Evolutionary conservation across 2,888 invertebrate genomes (phyloP), one percentile per base, ranked within the genome.

Genomic region (Drosophila kokeensis): DNA sequence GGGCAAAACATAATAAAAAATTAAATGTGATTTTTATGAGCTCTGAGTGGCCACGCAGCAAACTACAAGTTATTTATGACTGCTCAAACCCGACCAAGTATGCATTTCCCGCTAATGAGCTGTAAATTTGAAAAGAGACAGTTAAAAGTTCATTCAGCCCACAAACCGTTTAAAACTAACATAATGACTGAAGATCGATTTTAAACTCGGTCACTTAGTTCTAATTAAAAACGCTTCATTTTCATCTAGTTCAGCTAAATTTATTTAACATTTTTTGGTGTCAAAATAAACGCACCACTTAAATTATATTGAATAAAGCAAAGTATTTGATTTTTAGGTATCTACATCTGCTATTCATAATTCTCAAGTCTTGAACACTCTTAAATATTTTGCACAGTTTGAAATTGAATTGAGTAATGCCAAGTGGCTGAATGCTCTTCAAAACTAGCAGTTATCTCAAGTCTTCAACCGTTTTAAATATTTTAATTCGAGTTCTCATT

Each of bases 21-120:
- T 76, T 74, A 85, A 82, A 89, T 85, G 85, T 75, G 86, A 89
- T 88, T 86, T 85, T 86, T 86, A 86, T 88, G 85, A 85, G 90
- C 85, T 72, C 69, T 69, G 79, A 82, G 75, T 71, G 62, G 69
- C 68, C 73, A 52, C 54, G 54, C 59, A 54, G 61, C 71, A 73
- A 70, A 67, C 77, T 73, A 63, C 64, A 64, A 61, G 75, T 87
- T 83, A 89, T 89, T 84, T 89, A 84, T 89, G 72, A 70, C 82
- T 58, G 57, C 49, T 34, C 49, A 24, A 36, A 13, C 7, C 0
- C 24, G 32, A 11, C 21, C 27, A 21, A 10, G 24, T 18, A 34
- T 54, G 36, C 24, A 30, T 30, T 30, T n/a, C 49, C 29, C 53
- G 54, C 79, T 79, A 79, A 79, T 79, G 79, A 82, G 73, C 79